These are phyloP conservation scores for Podarcis siculus DNA, from an alignment of 2,797 vertebrate genomes.

Conservation along the genomic window DNA sequence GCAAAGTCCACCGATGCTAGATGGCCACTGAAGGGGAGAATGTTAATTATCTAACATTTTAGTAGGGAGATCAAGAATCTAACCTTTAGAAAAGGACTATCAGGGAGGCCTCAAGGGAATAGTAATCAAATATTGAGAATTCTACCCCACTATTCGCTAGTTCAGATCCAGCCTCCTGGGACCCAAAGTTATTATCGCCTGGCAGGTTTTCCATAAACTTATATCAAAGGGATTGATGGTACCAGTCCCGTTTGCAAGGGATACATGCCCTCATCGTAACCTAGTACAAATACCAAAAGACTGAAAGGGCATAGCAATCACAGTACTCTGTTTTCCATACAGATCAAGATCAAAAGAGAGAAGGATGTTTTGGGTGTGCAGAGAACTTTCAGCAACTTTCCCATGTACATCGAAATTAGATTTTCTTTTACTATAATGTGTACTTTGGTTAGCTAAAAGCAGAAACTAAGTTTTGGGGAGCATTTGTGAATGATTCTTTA, in stretches of 20 bases:
- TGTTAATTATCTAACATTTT: constrained; percentile 78
- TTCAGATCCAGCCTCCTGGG: constrained; percentile 54
- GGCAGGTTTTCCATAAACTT: constrained; percentile 72
- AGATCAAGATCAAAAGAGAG: background rate
- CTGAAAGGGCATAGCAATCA: constrained; percentile 47
- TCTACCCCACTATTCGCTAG: constrained; percentile 65
- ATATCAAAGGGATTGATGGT: constrained; percentile 57
- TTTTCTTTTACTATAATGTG: accelerated
- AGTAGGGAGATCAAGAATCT: constrained; percentile 65
- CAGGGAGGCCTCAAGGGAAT: constrained; percentile 63
- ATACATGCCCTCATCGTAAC: constrained; percentile 45
- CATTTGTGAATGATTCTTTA: background rate
- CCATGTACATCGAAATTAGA: accelerated
- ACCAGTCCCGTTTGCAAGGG: constrained; percentile 49
- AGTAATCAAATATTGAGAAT: constrained; percentile 63
- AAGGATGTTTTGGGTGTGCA: background rate
- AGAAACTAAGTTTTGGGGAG: background rate
- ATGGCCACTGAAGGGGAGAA: constrained; percentile 63
- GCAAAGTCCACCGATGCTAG: constrained; percentile 63
- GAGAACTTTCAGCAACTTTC: constrained; percentile 26
- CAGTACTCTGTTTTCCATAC: constrained; percentile 4
- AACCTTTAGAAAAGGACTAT: constrained; percentile 69
- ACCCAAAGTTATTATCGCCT: constrained; percentile 70
- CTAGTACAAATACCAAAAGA: constrained; percentile 49
- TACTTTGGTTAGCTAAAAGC: constrained; percentile 31